phyloP scores from a whole-genome alignment of 2,797 vertebrate species.

The Eulemur rubriventer region DNA sequence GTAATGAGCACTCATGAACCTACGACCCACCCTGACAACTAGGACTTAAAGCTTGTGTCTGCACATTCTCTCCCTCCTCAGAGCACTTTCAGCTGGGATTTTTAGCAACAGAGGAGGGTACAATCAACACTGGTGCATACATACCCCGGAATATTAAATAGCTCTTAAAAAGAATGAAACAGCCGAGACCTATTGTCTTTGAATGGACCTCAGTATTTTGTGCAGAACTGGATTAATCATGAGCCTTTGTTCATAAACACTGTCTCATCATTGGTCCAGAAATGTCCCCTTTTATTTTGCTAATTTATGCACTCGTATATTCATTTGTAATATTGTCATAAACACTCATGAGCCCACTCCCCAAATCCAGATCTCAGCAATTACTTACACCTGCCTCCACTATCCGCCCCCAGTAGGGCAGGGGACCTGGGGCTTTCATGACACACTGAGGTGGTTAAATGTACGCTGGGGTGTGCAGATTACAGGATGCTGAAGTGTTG shows the following conservation, averaged over 20 bases:
- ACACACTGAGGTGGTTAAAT: not conserved
- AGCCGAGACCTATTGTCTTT: constrained; percentile 20
- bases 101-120: not conserved
- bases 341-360: not conserved
- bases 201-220: constrained; percentile 37
- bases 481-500: not conserved
- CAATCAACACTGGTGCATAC: not conserved
- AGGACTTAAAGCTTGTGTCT: not conserved
- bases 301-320: constrained; percentile 40
- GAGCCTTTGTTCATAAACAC: constrained; percentile 46
- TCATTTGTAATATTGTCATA: not conserved
- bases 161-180: constrained; percentile 61
- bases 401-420: fast-evolving
- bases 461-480: fast-evolving
- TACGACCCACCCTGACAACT: not conserved
- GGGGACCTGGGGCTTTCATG: not conserved
- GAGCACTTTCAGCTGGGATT: not conserved
- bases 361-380: not conserved
- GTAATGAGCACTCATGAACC: not conserved
- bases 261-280: not conserved
- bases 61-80: not conserved
- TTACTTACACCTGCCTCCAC: constrained; percentile 44
- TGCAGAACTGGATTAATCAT: constrained; percentile 24
- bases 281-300: not conserved
- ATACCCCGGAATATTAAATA: constrained; percentile 49